phyloP scores from a whole-genome alignment of 2,888 invertebrate genomes.

The Acleris cristana region DNA sequence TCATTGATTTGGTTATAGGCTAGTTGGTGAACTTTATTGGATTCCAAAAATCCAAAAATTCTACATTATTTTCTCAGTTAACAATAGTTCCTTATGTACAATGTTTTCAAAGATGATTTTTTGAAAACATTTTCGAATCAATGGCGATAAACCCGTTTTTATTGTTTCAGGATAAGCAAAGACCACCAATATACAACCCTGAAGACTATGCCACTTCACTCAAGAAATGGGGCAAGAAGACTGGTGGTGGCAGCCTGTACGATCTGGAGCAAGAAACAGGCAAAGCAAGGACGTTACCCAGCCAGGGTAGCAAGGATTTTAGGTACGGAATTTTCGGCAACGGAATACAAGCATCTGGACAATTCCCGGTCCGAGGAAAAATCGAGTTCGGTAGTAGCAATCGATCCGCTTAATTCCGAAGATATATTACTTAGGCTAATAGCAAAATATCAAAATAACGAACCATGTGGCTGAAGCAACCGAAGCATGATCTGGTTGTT shows the following conservation, averaged over 20 bases:
- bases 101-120: too few species aligned
- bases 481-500: too few species aligned
- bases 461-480: too few species aligned
- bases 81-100: too few species aligned
- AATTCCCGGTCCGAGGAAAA: too few species aligned
- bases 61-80: too few species aligned
- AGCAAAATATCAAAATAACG: too few species aligned
- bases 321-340: slow-evolving; percentile 53
- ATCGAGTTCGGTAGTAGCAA: too few species aligned
- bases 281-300: slow-evolving; percentile 72
- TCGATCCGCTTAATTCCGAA: too few species aligned
- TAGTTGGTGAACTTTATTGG: neutral
- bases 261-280: slow-evolving; percentile 65
- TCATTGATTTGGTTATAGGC: neutral
- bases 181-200: slow-evolving; percentile 95
- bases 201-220: slow-evolving; percentile 93
- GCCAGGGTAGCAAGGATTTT: slow-evolving; percentile 73
- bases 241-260: slow-evolving; percentile 72
- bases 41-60: too few species aligned
- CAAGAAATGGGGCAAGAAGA: slow-evolving; percentile 90
- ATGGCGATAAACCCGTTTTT: neutral
- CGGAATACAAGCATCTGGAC: neutral
- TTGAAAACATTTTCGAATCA: too few species aligned
- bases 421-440: too few species aligned
- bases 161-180: slow-evolving; percentile 88